Conservation (phyloP, 2,797 vertebrate species). For the Mormyrops boulengeri region DNA sequence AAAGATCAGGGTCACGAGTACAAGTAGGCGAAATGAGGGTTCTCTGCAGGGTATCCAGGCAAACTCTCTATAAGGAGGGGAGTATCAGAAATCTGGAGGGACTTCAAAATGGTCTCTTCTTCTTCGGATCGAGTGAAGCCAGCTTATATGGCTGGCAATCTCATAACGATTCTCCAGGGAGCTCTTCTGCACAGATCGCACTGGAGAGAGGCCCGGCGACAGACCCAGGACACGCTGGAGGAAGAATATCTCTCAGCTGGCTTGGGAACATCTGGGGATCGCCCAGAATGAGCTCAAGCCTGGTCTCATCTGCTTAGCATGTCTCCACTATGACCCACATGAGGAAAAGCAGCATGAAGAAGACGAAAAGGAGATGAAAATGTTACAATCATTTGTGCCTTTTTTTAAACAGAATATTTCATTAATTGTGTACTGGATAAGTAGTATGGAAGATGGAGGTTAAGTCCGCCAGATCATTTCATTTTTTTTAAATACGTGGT, state of each 20-base stretch:
- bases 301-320: neutral
- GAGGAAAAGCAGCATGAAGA: neutral
- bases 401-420: neutral
- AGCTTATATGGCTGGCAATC: neutral
- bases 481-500: neutral
- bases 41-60: neutral
- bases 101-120: neutral
- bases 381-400: neutral
- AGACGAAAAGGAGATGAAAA: neutral
- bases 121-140: neutral
- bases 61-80: neutral
- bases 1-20: neutral
- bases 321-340: neutral
- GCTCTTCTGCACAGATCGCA: neutral
- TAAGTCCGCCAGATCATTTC: neutral
- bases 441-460: neutral
- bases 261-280: neutral
- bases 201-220: neutral
- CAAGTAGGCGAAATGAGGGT: neutral
- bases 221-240: slow-evolving; percentile 1
- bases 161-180: neutral
- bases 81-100: neutral
- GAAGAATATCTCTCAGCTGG: neutral
- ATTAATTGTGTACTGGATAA: neutral
- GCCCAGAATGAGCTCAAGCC: neutral